Percentiles rank a stretch among this genome's conserved stretches.
These are phyloP conservation scores for Eilema caniola DNA, from an alignment of 2,888 invertebrate species.

Conservation along the genomic window DNA sequence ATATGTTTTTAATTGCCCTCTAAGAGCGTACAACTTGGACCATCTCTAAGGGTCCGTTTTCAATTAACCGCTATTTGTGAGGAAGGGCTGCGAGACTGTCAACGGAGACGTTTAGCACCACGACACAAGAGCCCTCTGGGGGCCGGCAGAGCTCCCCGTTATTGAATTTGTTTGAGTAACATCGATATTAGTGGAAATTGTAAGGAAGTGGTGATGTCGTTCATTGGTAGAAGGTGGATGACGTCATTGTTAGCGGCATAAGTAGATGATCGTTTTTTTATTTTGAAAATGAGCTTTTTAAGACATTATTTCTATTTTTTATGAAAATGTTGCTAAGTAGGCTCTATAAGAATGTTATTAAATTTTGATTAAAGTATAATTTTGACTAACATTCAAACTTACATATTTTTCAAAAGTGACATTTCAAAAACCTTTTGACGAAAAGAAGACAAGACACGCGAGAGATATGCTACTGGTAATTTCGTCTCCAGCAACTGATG, in stretches of 20 bases:
- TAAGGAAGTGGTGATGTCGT: not conserved
- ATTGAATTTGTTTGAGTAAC: conserved; percentile 38
- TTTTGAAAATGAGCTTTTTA: not conserved
- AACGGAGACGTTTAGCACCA: conserved; percentile 65
- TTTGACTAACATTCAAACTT: no score
- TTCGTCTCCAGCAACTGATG: no score
- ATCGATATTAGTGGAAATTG: conserved; percentile 11
- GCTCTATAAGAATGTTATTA: no score
- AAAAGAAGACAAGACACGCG: no score
- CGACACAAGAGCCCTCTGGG: conserved; percentile 47
- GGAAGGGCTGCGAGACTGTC: conserved; percentile 56
- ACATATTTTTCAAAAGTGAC: no score
- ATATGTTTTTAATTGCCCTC: not conserved
- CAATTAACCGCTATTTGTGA: conserved; percentile 81
- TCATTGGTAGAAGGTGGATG: not conserved
- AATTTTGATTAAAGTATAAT: no score
- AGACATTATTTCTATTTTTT: not conserved
- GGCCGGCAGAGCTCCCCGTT: conserved; percentile 40
- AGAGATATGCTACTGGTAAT: no score
- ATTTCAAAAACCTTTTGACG: no score
- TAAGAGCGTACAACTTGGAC: conserved; percentile 46
- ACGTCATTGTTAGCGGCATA: not conserved
- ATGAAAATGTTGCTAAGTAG: not conserved
- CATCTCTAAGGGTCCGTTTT: conserved; percentile 63
- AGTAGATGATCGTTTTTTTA: not conserved